A percentile compares a stretch with the other conserved stretches of the same genome.
Conservation (phyloP, 2,797 vertebrate species). For the Garrulus glandarius region DNA sequence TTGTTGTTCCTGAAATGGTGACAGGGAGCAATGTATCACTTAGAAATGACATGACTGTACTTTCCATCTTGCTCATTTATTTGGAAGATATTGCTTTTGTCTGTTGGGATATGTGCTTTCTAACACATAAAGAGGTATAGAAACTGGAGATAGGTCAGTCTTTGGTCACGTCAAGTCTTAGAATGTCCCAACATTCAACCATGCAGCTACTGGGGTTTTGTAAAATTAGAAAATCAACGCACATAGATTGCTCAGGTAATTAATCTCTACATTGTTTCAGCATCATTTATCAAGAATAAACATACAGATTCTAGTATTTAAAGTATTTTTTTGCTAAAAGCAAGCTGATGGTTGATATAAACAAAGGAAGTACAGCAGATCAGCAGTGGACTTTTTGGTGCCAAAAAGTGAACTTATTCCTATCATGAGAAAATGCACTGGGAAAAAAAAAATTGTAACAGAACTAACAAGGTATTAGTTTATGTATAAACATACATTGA, state of each 20-base stretch:
- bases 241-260: not conserved
- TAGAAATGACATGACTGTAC: constrained; percentile 37
- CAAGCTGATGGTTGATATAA: not conserved
- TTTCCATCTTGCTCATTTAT: not conserved
- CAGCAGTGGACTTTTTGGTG: not conserved
- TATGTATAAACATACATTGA: not conserved
- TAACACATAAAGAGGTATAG: not conserved
- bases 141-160: not conserved
- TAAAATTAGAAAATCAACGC: not conserved
- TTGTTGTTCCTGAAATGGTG: constrained; percentile 27
- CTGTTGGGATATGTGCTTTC: not conserved
- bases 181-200: not conserved
- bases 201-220: not conserved
- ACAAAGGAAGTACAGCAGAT: not conserved
- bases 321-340: not conserved
- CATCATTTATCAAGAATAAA: not conserved
- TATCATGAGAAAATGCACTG: not conserved
- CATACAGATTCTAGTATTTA: not conserved
- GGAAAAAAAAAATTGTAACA: not conserved
- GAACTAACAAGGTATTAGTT: not conserved
- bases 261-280: not conserved
- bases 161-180: not conserved
- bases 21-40: constrained; percentile 36
- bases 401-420: not conserved
- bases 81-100: not conserved